These are phyloP conservation scores for Drosophila pseudoobscura DNA, from an alignment of 1,140 invertebrate species.

Conservation along the genomic window DNA sequence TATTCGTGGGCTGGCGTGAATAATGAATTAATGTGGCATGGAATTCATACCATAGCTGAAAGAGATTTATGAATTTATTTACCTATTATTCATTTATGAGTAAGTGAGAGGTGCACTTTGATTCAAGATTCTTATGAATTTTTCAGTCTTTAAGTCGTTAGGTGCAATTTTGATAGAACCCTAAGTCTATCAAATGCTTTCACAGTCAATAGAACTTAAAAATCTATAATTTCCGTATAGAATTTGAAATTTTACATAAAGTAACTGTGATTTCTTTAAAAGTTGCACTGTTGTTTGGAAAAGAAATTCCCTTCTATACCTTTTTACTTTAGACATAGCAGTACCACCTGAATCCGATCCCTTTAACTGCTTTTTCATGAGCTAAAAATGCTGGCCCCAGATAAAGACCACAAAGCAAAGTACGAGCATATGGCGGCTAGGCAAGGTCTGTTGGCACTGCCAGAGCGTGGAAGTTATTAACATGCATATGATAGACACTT, in stretches of 20 bases:
- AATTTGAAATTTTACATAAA: no score
- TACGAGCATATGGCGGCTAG: neutral
- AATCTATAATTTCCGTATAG: no score
- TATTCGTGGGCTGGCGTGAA: neutral
- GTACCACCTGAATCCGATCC: neutral
- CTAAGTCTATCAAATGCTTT: no score
- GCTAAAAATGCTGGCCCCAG: neutral
- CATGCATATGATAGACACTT: conserved; percentile 80
- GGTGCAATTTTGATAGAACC: no score
- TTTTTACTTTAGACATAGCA: neutral
- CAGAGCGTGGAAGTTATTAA: conserved; percentile 60
- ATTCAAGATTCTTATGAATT: no score
- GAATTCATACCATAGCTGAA: neutral
- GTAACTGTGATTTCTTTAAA: neutral
- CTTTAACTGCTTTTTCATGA: conserved; percentile 2
- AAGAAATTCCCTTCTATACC: neutral
- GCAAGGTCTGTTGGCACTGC: conserved; percentile 5
- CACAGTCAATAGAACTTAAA: neutral
- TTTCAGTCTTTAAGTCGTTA: no score
- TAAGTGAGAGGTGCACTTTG: no score
- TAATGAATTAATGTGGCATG: no score
- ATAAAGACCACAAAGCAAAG: neutral
- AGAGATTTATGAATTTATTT: no score
- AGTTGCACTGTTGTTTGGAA: neutral
- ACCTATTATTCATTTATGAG: no score